These are phyloP conservation scores for Romanogobio albipinnatus DNA, from an alignment of 2,113 vertebrate species.

Conservation along the genomic window DNA sequence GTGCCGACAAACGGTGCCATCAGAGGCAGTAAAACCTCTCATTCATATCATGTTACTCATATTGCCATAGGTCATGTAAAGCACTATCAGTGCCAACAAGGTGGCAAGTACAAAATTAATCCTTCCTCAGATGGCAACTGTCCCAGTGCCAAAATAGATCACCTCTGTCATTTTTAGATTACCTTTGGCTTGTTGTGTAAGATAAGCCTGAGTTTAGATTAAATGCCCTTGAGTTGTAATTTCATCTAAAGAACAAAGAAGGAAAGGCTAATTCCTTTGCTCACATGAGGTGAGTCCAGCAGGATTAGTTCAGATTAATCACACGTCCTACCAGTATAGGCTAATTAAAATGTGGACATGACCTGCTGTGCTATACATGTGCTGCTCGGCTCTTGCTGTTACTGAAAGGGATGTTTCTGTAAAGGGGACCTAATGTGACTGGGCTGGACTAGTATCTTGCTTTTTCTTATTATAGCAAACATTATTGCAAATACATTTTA, in stretches of 20 bases:
- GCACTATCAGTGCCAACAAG: constrained; percentile 20
- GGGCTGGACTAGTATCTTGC: not conserved
- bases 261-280: constrained; percentile 20
- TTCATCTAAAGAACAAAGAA: constrained; percentile 28
- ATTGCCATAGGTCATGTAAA: constrained; percentile 12
- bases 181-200: constrained; percentile 38
- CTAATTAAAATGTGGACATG: constrained; percentile 29
- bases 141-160: constrained; percentile 23
- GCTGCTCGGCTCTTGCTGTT: not conserved
- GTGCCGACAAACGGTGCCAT: constrained; percentile 8
- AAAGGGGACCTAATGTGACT: not conserved
- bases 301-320: constrained; percentile 43
- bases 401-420: not conserved
- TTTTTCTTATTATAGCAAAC: not conserved
- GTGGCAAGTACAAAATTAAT: constrained; percentile 35
- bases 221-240: constrained; percentile 43
- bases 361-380: not conserved
- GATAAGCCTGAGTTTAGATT: constrained; percentile 43
- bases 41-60: constrained; percentile 9
- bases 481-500: not conserved
- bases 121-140: constrained; percentile 6
- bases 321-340: constrained; percentile 26
- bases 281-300: constrained; percentile 3
- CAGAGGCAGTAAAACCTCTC: not conserved
- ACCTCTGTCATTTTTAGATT: constrained; percentile 36